Conservation (phyloP, 2,113 vertebrate species). For the Rhombomys opimus region DNA sequence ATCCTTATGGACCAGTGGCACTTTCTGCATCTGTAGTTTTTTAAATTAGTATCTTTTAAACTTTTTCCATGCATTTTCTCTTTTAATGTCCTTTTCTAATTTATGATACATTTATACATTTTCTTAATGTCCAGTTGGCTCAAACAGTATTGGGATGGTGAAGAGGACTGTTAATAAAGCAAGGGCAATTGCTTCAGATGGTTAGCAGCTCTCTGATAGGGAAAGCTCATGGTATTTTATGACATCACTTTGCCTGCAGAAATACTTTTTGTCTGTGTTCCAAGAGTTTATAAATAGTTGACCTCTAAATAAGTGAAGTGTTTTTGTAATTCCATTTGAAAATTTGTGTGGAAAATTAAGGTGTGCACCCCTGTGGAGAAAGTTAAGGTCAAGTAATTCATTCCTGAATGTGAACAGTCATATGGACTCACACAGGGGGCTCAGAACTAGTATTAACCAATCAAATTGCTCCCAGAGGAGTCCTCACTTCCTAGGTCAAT, state of each 20-base stretch:
- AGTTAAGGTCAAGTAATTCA: constrained; percentile 73
- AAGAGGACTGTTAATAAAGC: constrained; percentile 44
- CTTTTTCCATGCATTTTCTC: background rate
- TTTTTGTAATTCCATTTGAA: constrained; percentile 73
- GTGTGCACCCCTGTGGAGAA: constrained; percentile 69
- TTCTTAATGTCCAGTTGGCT: background rate
- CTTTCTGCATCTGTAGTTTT: background rate
- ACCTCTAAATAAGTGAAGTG: constrained; percentile 68
- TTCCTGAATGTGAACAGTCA: constrained; percentile 62
- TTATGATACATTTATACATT: background rate
- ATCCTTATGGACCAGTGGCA: background rate
- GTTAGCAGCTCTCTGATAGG: background rate
- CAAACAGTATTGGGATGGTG: background rate
- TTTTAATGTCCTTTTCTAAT: background rate
- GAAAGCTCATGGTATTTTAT: constrained; percentile 49
- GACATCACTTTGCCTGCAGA: constrained; percentile 55
- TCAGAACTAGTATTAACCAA: constrained; percentile 72
- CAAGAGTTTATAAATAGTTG: constrained; percentile 63
- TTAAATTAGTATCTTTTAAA: background rate
- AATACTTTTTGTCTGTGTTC: constrained; percentile 52
- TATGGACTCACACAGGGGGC: constrained; percentile 62
- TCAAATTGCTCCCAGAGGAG: constrained; percentile 66
- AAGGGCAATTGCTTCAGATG: background rate
- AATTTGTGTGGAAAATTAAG: constrained; percentile 77
- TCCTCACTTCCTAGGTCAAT: constrained; percentile 70